Base-by-base conservation (phyloP, 2,888 invertebrate species). In the Erpobdella octoculata region DNA sequence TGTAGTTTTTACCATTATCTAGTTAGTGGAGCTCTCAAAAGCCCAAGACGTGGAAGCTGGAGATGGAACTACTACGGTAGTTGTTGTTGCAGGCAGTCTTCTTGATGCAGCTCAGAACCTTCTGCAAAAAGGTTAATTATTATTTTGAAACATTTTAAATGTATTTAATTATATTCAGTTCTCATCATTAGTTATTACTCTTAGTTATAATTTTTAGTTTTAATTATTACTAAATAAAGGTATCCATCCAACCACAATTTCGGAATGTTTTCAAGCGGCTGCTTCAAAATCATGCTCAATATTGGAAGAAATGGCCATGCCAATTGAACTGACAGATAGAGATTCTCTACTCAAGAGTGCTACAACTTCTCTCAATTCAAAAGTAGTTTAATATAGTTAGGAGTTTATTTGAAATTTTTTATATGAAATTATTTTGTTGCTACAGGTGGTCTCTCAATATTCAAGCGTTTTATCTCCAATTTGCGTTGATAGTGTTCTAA, bases 41-140 rank as follows among this genome's bases (percentile, higher is more conserved):
- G 97, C 98, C 25, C 98, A 97, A 86, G 98, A 99, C 84, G 89
- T 96, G 78, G 97, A 97, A 85, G 98, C 98, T 78, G 98, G 98
- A 64, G 98, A 99, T 86, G 98, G 98, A 73, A 99, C 98, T 31
- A 99, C 98, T 12, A 92, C 95, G 31, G 98, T 98, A 71, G 97
- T 97, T 12, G 92, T 99, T 6, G 89, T 98, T 79, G 97, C 96
- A 77, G 98, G 98, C 67, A 92, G 95, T 76, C 84, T 99, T 67
- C 85, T 99, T 70, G 95, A 97, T 84, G 93, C 95, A 68, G 91
- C 93, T 68, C 91, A 94, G 81, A 92, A 93, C 80, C 86, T 99
- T 18, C 85, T 98, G 36, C 88, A 89, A 72, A 92, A 92, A 84
- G 86, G 86, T 84, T 25, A 4, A 41, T 6, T 33, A 61, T 41